Evolutionary conservation across 2,113 vertebrate species (phyloP).

Genomic region (Sigmodon hispidus): DNA sequence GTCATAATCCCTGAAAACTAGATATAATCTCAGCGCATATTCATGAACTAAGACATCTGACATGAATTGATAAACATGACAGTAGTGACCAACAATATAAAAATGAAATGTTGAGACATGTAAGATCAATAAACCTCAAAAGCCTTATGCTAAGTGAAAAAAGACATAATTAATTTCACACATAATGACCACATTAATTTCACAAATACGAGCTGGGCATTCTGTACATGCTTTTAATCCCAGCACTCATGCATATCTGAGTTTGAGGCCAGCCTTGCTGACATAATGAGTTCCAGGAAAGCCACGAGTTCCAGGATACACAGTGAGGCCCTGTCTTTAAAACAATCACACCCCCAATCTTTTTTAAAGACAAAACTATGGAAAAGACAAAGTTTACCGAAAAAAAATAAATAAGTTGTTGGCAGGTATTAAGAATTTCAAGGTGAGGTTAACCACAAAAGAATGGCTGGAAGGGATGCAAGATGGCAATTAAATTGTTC

Average conservation of each 20-base stretch:
- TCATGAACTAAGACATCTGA: background rate
- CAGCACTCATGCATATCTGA: background rate
- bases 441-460: constrained; percentile 6
- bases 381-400: constrained; percentile 41
- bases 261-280: background rate
- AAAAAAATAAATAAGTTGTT: constrained; percentile 27
- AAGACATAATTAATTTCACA: too few species aligned
- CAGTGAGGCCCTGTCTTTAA: background rate
- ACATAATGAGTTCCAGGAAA: too few species aligned
- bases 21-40: constrained; percentile 20
- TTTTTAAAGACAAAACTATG: background rate
- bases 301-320: background rate
- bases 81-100: constrained; percentile 32
- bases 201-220: background rate
- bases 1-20: constrained; percentile 4
- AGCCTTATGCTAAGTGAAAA: background rate
- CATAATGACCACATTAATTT: background rate
- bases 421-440: background rate
- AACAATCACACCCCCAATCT: background rate
- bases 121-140: background rate
- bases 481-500: background rate
- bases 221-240: background rate
- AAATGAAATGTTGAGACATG: constrained; percentile 12
- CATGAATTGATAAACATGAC: background rate
- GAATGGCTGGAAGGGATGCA: background rate